Conservation (phyloP, 2,888 invertebrate genomes). For the Julus scandinavius region DNA sequence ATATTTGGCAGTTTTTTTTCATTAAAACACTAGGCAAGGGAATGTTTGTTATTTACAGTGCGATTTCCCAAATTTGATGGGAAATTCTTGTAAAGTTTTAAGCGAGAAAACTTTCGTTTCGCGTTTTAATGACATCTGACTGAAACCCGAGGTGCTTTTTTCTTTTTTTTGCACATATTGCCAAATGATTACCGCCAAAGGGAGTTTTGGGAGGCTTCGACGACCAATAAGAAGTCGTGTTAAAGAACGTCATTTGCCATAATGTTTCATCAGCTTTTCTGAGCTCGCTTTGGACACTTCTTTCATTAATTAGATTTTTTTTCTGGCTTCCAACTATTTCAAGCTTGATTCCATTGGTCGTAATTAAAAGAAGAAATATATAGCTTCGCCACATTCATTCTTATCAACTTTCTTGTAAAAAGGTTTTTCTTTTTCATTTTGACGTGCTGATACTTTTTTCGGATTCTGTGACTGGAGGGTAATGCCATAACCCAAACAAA, state of each 20-base stretch:
- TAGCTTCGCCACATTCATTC: slow-evolving; percentile 31
- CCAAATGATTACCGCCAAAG: slow-evolving; percentile 22
- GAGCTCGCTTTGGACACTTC: slow-evolving; percentile 35
- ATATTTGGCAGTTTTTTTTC: slow-evolving; percentile 43
- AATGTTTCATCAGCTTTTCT: slow-evolving; percentile 51
- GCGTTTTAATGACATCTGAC: slow-evolving; percentile 46
- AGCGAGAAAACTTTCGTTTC: slow-evolving; percentile 48
- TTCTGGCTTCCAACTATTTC: not conserved
- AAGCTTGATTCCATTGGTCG: slow-evolving; percentile 47
- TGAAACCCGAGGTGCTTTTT: slow-evolving; percentile 3
- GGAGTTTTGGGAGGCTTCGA: not conserved
- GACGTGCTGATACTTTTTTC: no score
- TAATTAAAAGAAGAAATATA: slow-evolving; percentile 52
- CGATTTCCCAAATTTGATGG: slow-evolving; percentile 48
- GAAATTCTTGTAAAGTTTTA: slow-evolving; percentile 48
- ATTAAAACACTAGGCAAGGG: slow-evolving; percentile 36
- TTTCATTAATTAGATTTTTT: slow-evolving; percentile 52
- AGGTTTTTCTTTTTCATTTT: not conserved
- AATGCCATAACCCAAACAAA: no score
- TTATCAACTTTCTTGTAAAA: slow-evolving; percentile 37
- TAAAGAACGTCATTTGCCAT: slow-evolving; percentile 45
- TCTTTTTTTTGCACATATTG: not conserved
- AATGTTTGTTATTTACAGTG: slow-evolving; percentile 49
- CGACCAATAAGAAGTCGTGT: slow-evolving; percentile 17
- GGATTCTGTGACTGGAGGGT: no score